Conservation (phyloP, 53 echinoderm and acorn worm species). For the Echinarachnius parma region DNA sequence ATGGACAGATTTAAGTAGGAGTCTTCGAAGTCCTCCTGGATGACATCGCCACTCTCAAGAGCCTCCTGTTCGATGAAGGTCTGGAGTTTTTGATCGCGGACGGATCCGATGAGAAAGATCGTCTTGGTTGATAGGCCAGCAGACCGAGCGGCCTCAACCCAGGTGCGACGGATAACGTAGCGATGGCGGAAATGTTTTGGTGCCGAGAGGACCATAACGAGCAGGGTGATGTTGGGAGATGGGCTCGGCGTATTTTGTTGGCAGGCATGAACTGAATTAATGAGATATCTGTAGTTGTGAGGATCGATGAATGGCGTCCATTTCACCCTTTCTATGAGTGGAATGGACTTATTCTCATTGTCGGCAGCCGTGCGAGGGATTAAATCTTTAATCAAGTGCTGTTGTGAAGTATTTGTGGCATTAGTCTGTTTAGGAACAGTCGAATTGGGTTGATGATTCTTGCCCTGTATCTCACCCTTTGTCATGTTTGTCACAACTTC, state of each 20-base stretch:
- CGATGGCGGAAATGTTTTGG: conserved; percentile 42
- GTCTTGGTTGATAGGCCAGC: neutral
- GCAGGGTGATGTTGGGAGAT: neutral
- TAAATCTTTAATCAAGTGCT: too few relatives aligned
- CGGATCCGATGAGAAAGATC: conserved; percentile 42
- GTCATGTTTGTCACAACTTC: too few relatives aligned
- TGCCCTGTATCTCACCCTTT: too few relatives aligned
- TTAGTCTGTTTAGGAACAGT: too few relatives aligned
- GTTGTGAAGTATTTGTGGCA: too few relatives aligned
- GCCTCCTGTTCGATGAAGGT: conserved; percentile 37
- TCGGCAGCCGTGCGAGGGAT: too few relatives aligned
- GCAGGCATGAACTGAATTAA: conserved; percentile 2
- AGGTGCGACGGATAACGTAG: conserved; percentile 59
- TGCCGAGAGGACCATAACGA: conserved; percentile 38
- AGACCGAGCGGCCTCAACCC: conserved; percentile 26
- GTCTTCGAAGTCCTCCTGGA: conserved; percentile 72
- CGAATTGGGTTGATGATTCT: too few relatives aligned
- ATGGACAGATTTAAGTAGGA: conserved; percentile 66
- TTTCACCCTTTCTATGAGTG: neutral
- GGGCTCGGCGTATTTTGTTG: neutral
- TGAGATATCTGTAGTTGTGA: conserved; percentile 7
- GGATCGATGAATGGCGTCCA: conserved; percentile 24
- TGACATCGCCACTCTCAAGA: conserved; percentile 44
- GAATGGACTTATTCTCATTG: too few relatives aligned
- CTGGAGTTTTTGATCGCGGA: conserved; percentile 4